Evolutionary conservation across 2,113 vertebrate genomes (phyloP).

Genomic region (Phylloscopus trochilus): DNA sequence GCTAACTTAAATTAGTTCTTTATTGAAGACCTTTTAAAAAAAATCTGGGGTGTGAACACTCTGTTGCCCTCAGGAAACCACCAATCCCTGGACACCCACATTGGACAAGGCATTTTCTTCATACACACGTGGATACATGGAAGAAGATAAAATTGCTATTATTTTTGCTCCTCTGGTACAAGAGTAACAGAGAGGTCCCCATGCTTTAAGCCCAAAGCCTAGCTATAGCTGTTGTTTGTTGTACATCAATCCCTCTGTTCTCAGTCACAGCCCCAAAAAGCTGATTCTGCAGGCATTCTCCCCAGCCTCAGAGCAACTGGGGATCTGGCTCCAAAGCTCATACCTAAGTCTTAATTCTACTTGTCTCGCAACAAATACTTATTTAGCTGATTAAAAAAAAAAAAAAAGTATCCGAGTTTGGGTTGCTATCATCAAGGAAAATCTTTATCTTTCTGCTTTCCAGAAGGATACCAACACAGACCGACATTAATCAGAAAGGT

Average conservation of each 20-base stretch:
- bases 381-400: not conserved
- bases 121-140: not conserved
- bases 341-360: not conserved
- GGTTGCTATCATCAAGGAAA: not conserved
- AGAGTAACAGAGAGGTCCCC: not conserved
- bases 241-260: not conserved
- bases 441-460: not conserved
- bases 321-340: not conserved
- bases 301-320: not conserved
- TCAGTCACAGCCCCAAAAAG: accelerated
- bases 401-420: not conserved
- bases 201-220: not conserved
- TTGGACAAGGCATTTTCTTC: not conserved
- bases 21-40: not conserved
- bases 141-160: not conserved
- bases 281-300: not conserved
- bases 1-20: not conserved
- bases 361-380: not conserved
- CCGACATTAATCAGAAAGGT: not conserved
- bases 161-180: not conserved
- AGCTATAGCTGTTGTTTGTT: not conserved
- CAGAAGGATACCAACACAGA: not conserved
- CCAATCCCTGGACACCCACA: not conserved
- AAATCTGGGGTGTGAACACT: not conserved
- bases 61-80: not conserved